A percentile compares a stretch with the other conserved stretches of the same genome.
Evolutionary conservation across 2,888 invertebrate genomes (phyloP).

Genomic region (Eulithis testata): DNA sequence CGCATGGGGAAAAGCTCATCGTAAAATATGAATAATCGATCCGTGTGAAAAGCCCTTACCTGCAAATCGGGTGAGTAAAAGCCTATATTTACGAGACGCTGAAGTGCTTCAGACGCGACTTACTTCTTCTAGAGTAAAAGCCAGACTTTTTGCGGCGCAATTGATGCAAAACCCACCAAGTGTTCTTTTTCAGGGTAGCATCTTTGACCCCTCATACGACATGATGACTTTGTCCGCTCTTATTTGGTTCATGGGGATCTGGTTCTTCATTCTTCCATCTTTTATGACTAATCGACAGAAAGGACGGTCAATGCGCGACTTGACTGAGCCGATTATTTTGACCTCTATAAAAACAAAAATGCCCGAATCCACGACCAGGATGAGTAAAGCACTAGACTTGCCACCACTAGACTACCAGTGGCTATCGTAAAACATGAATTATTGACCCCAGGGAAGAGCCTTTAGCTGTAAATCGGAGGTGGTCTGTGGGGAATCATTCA

Average conservation of each 20-base stretch:
- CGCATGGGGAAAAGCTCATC: constrained; percentile 67
- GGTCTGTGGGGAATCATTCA: constrained; percentile 43
- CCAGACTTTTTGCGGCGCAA: no score
- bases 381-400: not conserved
- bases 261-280: no score
- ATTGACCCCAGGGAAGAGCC: constrained; percentile 52
- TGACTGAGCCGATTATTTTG: no score
- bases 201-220: no score
- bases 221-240: no score
- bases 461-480: constrained; percentile 53
- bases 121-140: no score
- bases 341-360: no score
- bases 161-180: no score
- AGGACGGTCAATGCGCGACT: no score
- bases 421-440: constrained; percentile 77
- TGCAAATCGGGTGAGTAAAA: constrained; percentile 44
- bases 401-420: not conserved
- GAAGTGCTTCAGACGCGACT: not conserved
- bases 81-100: not conserved
- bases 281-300: no score
- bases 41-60: constrained; percentile 50
- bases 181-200: no score
- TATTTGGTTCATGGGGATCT: no score
- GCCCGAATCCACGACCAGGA: not conserved
- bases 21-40: constrained; percentile 79